phyloP scores from a whole-genome alignment of 2,113 vertebrate species.

The Lepus europaeus region DNA sequence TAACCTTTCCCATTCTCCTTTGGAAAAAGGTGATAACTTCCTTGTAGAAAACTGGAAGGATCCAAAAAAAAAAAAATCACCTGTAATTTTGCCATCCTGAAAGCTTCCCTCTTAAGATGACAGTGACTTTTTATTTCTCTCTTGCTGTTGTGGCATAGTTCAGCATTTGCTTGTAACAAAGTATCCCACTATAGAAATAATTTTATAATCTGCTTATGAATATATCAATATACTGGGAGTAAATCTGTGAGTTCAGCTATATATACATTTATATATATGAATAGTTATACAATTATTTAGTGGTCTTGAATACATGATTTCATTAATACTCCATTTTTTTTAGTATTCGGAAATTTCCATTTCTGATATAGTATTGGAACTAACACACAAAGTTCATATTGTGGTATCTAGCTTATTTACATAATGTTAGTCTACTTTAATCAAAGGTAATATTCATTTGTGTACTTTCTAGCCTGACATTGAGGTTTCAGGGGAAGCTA shows the following conservation, averaged over 20 bases:
- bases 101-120: neutral
- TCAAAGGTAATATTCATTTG: neutral
- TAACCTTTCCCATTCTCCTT: neutral
- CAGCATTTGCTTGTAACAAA: neutral
- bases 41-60: neutral
- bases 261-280: neutral
- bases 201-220: neutral
- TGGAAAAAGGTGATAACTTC: neutral
- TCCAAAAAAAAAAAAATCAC: conserved; percentile 16
- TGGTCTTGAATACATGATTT: neutral
- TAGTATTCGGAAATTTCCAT: neutral
- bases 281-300: neutral
- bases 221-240: neutral
- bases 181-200: neutral
- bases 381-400: neutral
- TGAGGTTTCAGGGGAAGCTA: neutral
- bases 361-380: neutral
- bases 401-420: neutral
- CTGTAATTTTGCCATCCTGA: neutral
- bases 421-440: neutral
- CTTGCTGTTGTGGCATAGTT: neutral
- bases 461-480: neutral
- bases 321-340: neutral
- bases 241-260: neutral
- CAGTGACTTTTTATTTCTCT: neutral